phyloP scores from a whole-genome alignment of 2,113 vertebrate genomes.

The Microcebus griseorufus region DNA sequence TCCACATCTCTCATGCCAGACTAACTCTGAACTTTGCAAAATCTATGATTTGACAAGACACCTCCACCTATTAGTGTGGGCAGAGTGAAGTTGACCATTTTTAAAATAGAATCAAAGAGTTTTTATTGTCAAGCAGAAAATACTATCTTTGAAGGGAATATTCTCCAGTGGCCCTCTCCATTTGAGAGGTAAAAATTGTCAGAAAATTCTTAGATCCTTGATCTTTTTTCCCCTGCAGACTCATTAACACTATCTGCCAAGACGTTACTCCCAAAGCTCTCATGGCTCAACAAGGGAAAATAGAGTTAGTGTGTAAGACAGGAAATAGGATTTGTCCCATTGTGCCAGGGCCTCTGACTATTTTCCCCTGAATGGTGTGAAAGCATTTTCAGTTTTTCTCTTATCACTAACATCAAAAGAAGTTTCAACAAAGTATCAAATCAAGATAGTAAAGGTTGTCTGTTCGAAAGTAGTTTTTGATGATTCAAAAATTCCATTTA shows the following conservation, averaged over 20 bases:
- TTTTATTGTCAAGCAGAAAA: constrained; percentile 3
- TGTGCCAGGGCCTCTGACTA: neutral
- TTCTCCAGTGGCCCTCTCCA: neutral
- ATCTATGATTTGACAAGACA: neutral
- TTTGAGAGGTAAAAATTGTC: neutral
- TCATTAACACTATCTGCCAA: constrained; percentile 50
- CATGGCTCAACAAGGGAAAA: neutral
- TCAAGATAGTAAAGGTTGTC: neutral
- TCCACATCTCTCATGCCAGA: neutral
- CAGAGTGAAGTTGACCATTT: neutral
- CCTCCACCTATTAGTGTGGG: neutral
- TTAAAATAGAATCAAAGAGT: constrained; percentile 29
- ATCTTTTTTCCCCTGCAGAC: neutral
- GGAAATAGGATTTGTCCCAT: neutral
- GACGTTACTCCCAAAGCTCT: neutral
- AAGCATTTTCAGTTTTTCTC: constrained; percentile 10
- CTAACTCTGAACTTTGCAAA: neutral
- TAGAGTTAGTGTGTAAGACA: neutral
- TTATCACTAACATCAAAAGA: constrained; percentile 41
- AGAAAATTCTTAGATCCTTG: constrained; percentile 45
- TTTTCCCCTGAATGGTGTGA: constrained; percentile 13
- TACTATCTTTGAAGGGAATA: neutral
- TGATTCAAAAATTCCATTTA: neutral
- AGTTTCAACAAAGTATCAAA: constrained; percentile 44
- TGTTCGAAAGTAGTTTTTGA: neutral